Base-by-base conservation (phyloP, 2,113 vertebrate species). In the Tor tambroides region DNA sequence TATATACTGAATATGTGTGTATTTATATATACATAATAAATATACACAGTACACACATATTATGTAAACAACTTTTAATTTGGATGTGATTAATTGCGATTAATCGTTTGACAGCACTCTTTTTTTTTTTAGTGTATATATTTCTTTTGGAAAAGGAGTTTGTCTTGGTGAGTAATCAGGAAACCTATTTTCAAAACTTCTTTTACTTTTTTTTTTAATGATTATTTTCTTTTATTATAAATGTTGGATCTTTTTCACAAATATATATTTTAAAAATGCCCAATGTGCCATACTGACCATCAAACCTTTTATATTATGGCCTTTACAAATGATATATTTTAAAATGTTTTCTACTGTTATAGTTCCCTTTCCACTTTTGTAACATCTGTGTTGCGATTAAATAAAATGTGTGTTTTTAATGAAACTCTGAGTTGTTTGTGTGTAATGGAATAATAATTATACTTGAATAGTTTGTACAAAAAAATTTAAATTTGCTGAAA, bases 291-390 rank as follows among this genome's bases (percentile, higher is more conserved):
- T 41, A 63, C 38, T 61, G 30, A n/a, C 77, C 54, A 61, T n/a
- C 54, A 26, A 26, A 17, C 54, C 21, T 41, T 12, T 80, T 80
- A 41, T 61, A 32, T 17, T n/a, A 1, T n/a, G 54, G 78, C 32
- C 15, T 23, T 80, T 80, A 9, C 30, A 35, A 23, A 59, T 26
- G 9, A n/a, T 11, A 67, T 82, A 30, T 82, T 67, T 41, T 8
- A 49, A 82, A 19, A 82, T 67, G 12, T 46, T 81, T 59, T 85
- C 21, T 75, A 61, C 35, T 76, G 49, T 79, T 85, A 10, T 3
- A 76, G 19, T 35, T 28, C 41, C 43, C 43, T 43, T 82, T 46
- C 12, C 7, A 10, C 6, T 35, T 76, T 49, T 63, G 35, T 75
- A 30, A 46, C 32, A 28, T 23, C 3, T 54, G 51, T 54, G 51